These are phyloP conservation scores for Engystomops pustulosus DNA, from an alignment of 2,113 vertebrate genomes.

Conservation along the genomic window DNA sequence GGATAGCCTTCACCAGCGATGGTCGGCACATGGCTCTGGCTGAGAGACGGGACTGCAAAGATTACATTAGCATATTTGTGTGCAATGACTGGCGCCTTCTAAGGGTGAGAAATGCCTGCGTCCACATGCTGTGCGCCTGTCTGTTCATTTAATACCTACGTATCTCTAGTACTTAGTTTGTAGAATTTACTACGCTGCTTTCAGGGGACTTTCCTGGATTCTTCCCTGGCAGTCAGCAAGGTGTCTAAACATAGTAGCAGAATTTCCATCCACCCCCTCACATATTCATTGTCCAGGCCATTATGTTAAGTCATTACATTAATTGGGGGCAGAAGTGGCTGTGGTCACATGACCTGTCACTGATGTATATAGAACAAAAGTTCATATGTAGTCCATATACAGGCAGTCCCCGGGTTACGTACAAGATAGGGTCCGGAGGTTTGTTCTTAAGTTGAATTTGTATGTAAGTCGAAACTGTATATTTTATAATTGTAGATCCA, in stretches of 20 bases:
- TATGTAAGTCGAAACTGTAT: too few relatives aligned
- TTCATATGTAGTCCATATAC: too few relatives aligned
- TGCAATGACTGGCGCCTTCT: slow-evolving; percentile 97
- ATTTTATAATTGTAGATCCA: too few relatives aligned
- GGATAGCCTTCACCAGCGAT: slow-evolving; percentile 88
- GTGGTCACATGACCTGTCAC: background rate
- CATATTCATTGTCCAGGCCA: background rate
- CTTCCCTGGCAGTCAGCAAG: slow-evolving; percentile 37
- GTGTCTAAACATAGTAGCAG: slow-evolving; percentile 45
- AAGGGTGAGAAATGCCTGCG: slow-evolving; percentile 75
- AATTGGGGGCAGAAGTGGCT: background rate
- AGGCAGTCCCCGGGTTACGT: too few relatives aligned
- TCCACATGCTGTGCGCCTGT: slow-evolving; percentile 30
- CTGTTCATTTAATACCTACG: background rate
- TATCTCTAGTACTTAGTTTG: slow-evolving; percentile 39
- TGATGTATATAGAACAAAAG: too few relatives aligned
- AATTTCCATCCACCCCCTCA: background rate
- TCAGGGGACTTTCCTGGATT: slow-evolving; percentile 55
- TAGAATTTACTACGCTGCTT: slow-evolving; percentile 52
- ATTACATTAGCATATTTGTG: slow-evolving; percentile 92
- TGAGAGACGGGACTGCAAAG: slow-evolving; percentile 93
- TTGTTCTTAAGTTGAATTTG: too few relatives aligned
- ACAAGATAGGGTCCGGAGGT: too few relatives aligned
- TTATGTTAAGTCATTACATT: background rate
- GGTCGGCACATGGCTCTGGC: slow-evolving; percentile 92